phyloP scores from a whole-genome alignment of 1,140 invertebrate genomes.

The Zaprionus taronus region DNA sequence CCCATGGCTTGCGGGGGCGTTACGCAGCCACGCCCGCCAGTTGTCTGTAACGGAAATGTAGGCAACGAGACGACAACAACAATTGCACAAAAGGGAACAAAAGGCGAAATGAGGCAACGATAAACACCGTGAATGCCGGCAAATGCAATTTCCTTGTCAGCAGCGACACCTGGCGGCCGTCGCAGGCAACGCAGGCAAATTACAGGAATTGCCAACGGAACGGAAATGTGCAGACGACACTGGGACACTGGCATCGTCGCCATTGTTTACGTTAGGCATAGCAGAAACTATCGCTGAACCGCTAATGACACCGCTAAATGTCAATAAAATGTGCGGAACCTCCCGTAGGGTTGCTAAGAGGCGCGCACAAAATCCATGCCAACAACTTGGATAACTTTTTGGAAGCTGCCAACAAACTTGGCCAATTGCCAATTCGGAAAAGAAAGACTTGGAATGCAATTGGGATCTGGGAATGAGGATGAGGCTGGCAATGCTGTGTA shows the following conservation, averaged over 20 bases:
- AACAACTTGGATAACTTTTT: constrained; percentile 25
- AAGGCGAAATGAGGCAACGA: neutral
- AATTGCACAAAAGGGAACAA: neutral
- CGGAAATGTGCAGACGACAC: constrained; percentile 33
- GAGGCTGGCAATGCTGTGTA: neutral
- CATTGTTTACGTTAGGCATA: constrained; percentile 16
- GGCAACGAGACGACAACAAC: constrained; percentile 38
- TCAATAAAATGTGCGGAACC: constrained; percentile 4
- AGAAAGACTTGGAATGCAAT: neutral
- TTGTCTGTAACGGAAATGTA: constrained; percentile 74
- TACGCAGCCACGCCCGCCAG: constrained; percentile 38
- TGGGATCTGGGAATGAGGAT: neutral
- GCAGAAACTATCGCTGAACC: constrained; percentile 32
- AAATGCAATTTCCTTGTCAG: constrained; percentile 55
- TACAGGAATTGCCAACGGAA: constrained; percentile 42
- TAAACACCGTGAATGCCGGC: constrained; percentile 18
- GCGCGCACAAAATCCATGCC: constrained; percentile 4
- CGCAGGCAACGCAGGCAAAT: constrained; percentile 27
- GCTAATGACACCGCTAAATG: constrained; percentile 40
- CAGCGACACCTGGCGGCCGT: constrained; percentile 50
- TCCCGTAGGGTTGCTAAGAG: constrained; percentile 21
- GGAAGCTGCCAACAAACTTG: constrained; percentile 21
- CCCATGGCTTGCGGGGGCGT: constrained; percentile 14
- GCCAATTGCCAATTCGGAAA: constrained; percentile 30
- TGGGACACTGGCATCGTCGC: constrained; percentile 3